Evolutionary conservation across 1,140 invertebrate species (phyloP), one percentile per base, ranked within the genome.

Genomic region (Sitophilus oryzae): DNA sequence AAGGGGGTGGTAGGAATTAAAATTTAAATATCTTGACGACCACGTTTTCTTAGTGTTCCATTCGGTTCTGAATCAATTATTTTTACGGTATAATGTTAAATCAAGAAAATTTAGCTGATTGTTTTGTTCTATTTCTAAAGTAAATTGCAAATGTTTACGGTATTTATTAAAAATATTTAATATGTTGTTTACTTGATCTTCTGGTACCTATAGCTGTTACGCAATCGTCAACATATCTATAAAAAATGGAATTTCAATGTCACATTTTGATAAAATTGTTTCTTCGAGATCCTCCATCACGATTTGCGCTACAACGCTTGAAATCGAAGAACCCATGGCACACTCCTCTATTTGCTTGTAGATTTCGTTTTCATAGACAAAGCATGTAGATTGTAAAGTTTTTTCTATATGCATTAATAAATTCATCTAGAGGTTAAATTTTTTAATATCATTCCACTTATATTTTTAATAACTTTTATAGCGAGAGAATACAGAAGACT

Each of bases 251-350:
- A 42, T 1, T 41, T 42, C 6, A 19, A 41, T 41, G 2, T 51
- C 16, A 35, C 44, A 11, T 10, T 35, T 46, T 36, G 2, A 16
- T 5, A 38, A 11, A 11, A 38, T 14, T 4, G 10, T 2, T 4
- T 49, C 20, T 43, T 52, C 20, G 19, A 52, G 49, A 20, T 41
- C 25, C 14, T 52, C 41, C 23, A 52, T 34, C 3, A 34, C 42
- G 3, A 47, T 14, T 47, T 47, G n/a, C n/a, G n/a, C n/a, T n/a
- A n/a, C n/a, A n/a, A n/a, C n/a, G n/a, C n/a, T n/a, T n/a, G n/a
- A n/a, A 11, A 46, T 46, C 30, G 52, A 18, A 10, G 52, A 47
- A 1, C 52, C 52, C 43, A 54, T 54, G 15, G 52, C 52, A 14
- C 30, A 38, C 2, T 44, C 52, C 0, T 54, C 52, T 2, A 54